Percentiles rank a stretch among this genome's conserved stretches.
These are phyloP conservation scores for western clawed frog (Xenopus tropicalis) DNA, from an alignment of 2,113 vertebrate genomes.

Conservation along the genomic window UCB_Xtro_10.0 CM004443.2:56905501-56906000, in stretches of 20 bases:
- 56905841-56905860: too few relatives aligned
- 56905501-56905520: not conserved
- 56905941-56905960: too few relatives aligned
- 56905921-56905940: too few relatives aligned
- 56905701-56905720: not conserved
- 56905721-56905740: not conserved
- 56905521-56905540: not conserved
- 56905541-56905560: not conserved
- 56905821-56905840: too few relatives aligned
- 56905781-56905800: too few relatives aligned
- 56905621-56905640: not conserved
- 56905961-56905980: too few relatives aligned
- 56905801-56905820: too few relatives aligned
- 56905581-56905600: constrained; percentile 16
- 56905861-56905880: too few relatives aligned
- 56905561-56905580: not conserved
- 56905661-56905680: constrained; percentile 13
- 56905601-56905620: not conserved
- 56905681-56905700: not conserved
- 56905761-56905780: too few relatives aligned
- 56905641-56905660: not conserved
- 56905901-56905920: too few relatives aligned
- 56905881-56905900: too few relatives aligned
- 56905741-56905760: not conserved
- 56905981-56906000: too few relatives aligned